These are phyloP conservation scores for Cephus pygmeus DNA, from an alignment of 2,888 invertebrate genomes.

Conservation along the genomic window DNA sequence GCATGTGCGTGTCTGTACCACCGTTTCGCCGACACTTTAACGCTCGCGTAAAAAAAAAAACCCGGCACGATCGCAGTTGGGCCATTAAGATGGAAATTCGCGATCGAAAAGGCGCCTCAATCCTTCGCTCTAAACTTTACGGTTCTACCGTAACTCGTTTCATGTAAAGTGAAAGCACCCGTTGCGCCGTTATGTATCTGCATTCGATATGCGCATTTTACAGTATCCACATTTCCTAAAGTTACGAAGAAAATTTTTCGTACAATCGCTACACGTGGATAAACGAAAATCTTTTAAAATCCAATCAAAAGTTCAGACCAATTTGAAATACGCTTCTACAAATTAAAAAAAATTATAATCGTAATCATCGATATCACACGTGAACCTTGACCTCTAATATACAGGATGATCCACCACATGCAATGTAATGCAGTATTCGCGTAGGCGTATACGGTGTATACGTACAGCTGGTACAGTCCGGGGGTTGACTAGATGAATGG, in stretches of 20 bases:
- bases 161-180: background rate
- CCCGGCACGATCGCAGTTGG: background rate
- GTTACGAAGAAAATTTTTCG: background rate
- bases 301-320: background rate
- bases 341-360: background rate
- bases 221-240: background rate
- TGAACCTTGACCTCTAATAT: constrained; percentile 48
- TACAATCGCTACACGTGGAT: background rate
- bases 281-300: background rate
- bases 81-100: background rate
- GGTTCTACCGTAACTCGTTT: background rate
- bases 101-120: background rate
- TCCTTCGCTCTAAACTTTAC: background rate
- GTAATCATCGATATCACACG: constrained; percentile 7
- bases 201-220: background rate
- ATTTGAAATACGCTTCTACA: background rate
- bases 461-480: background rate
- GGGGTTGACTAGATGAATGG: constrained; percentile 37
- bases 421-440: background rate
- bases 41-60: background rate
- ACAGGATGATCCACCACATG: constrained; percentile 25
- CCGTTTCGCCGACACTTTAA: background rate
- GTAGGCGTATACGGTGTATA: background rate
- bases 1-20: background rate
- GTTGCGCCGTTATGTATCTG: background rate